Conservation (phyloP, 37 sponge, comb jelly and placozoan species). For the Corticium candelabrum region DNA sequence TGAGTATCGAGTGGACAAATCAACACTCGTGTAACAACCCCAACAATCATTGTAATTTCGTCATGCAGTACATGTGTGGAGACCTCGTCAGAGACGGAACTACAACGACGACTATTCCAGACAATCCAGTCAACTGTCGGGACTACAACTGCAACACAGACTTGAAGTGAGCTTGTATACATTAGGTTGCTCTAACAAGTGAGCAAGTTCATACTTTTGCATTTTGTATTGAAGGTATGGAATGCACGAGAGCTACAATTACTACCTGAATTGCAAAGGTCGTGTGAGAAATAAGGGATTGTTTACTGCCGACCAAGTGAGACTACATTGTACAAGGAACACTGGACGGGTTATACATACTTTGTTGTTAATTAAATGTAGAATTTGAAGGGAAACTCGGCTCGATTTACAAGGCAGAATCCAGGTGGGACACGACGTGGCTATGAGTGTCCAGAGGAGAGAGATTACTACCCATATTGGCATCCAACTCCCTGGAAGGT, state of each 20-base stretch:
- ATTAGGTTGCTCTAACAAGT: too few relatives aligned
- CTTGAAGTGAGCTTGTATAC: slow-evolving; percentile 41
- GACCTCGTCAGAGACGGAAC: slow-evolving; percentile 76
- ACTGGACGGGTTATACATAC: too few relatives aligned
- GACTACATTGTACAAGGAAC: too few relatives aligned
- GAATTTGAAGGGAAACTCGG: slow-evolving; percentile 50
- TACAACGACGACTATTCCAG: slow-evolving; percentile 89
- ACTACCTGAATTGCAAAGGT: slow-evolving; percentile 75
- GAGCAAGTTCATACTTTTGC: too few relatives aligned
- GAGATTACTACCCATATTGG: slow-evolving; percentile 99
- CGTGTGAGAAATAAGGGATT: slow-evolving; percentile 82
- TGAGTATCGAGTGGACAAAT: slow-evolving; percentile 96
- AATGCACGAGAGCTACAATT: slow-evolving; percentile 89
- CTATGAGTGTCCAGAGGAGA: slow-evolving; percentile 98
- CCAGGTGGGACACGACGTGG: slow-evolving; percentile 75
- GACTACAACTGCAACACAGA: slow-evolving; percentile 84
- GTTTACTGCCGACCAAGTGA: slow-evolving; percentile 85
- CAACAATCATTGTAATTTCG: slow-evolving; percentile 88
- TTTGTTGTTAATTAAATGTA: too few relatives aligned
- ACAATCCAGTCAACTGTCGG: slow-evolving; percentile 53
- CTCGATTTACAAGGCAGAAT: slow-evolving; percentile 94
- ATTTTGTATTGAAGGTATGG: slow-evolving; percentile 61
- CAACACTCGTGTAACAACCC: slow-evolving; percentile 94
- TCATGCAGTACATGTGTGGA: slow-evolving; percentile 95
- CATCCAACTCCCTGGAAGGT: slow-evolving; percentile 96